These are phyloP conservation scores for Caenorhabditis sp. DNA, from an alignment of 2,888 invertebrate genomes.

Conservation along the genomic window DNA sequence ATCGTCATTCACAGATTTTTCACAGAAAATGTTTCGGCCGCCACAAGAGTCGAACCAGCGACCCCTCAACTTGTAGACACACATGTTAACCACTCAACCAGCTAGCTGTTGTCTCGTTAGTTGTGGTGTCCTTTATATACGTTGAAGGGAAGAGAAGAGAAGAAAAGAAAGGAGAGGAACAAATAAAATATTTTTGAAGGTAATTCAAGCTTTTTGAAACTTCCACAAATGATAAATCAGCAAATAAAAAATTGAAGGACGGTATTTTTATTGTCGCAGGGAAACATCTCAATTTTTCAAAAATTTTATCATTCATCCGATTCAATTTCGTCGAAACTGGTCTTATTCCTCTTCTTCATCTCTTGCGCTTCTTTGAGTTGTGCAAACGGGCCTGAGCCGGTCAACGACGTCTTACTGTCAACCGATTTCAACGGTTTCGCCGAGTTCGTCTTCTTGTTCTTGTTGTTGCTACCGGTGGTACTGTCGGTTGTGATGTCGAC, in stretches of 20 bases:
- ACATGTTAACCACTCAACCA: conserved; percentile 10
- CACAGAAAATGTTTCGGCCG: background rate
- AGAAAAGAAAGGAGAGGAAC: background rate
- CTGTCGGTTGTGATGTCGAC: conserved; percentile 11
- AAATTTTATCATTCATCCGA: background rate
- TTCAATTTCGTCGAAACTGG: background rate
- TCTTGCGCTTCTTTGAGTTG: conserved; percentile 5
- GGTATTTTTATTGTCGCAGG: too few species aligned
- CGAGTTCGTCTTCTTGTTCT: background rate
- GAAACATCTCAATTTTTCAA: background rate
- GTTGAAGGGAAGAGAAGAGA: background rate
- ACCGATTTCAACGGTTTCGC: background rate
- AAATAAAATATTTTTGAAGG: too few species aligned
- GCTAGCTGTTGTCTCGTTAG: background rate
- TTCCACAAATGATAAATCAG: too few species aligned
- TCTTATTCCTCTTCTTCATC: background rate
- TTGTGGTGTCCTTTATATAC: background rate
- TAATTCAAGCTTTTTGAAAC: background rate
- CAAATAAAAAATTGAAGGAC: too few species aligned
- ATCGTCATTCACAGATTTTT: conserved; percentile 54
- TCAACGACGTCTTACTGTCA: background rate
- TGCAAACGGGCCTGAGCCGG: background rate
- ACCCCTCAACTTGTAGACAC: background rate
- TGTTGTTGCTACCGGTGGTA: background rate
- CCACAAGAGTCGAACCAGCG: conserved; percentile 34